These are phyloP conservation scores for Epistrophe eligans DNA, from an alignment of 2,888 invertebrate genomes.

Conservation along the genomic window DNA sequence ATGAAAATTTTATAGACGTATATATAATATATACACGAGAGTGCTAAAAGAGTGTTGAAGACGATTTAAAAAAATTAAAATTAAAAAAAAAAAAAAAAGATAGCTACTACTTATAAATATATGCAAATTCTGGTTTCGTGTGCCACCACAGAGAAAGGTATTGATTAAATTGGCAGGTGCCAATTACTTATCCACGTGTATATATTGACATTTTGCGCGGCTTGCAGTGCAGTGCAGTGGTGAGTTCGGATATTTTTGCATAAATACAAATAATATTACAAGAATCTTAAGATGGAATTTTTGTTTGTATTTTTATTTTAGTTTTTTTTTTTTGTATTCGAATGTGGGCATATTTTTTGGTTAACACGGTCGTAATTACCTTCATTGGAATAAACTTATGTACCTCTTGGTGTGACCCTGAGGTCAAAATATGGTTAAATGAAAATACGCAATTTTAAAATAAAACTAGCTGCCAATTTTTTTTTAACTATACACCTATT, in stretches of 20 bases:
- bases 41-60: slow-evolving; percentile 9
- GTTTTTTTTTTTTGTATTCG: neutral
- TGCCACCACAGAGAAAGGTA: slow-evolving; percentile 72
- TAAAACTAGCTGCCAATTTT: neutral
- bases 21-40: neutral
- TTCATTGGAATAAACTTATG: neutral
- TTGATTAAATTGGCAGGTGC: slow-evolving; percentile 75
- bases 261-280: slow-evolving; percentile 22
- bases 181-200: slow-evolving; percentile 73
- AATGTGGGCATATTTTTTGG: slow-evolving; percentile 15
- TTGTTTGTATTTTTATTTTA: neutral
- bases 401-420: neutral
- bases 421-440: neutral
- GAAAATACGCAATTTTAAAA: neutral
- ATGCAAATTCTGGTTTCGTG: slow-evolving; percentile 74
- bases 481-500: no score
- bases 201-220: slow-evolving; percentile 62
- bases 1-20: slow-evolving; percentile 62
- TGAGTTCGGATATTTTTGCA: neutral
- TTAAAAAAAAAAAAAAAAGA: neutral
- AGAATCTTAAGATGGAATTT: slow-evolving; percentile 20
- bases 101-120: slow-evolving; percentile 9
- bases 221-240: neutral
- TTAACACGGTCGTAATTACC: slow-evolving; percentile 1
- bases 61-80: slow-evolving; percentile 31